These are phyloP conservation scores for Fulica atra DNA, from an alignment of 2,113 vertebrate genomes.

Conservation along the genomic window DNA sequence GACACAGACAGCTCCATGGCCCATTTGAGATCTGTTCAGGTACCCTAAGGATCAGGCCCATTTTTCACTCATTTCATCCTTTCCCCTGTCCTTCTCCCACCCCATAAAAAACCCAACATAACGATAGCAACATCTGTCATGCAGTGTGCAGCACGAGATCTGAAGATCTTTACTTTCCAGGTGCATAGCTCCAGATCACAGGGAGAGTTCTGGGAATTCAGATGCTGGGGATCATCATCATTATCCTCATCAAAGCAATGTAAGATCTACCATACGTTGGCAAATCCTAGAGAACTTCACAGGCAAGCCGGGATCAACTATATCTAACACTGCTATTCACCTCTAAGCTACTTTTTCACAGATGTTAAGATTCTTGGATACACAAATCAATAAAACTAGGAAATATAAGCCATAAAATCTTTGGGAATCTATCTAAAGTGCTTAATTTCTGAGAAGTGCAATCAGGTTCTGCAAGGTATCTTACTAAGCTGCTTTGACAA, in stretches of 20 bases:
- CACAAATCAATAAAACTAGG: not conserved
- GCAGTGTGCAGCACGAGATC: not conserved
- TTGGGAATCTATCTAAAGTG: not conserved
- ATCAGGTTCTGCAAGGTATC: not conserved
- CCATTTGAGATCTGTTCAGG: not conserved
- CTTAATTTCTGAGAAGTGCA: not conserved
- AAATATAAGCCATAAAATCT: not conserved
- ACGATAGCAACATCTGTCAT: not conserved
- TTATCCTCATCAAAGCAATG: not conserved
- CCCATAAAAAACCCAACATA: accelerated
- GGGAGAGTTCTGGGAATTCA: not conserved
- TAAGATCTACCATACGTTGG: not conserved
- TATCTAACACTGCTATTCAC: not conserved
- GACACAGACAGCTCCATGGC: not conserved
- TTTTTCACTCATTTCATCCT: not conserved
- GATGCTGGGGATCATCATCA: not conserved
- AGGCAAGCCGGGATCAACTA: not conserved
- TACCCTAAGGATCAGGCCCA: not conserved
- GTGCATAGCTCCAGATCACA: not conserved
- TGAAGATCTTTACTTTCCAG: not conserved
- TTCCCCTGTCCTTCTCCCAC: not conserved
- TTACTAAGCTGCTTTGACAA: not conserved
- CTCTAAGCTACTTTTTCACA: not conserved
- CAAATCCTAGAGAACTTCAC: not conserved
- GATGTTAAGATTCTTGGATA: not conserved